A percentile compares a stretch with the other conserved stretches of the same genome.
phyloP scores from a whole-genome alignment of 2,888 invertebrate species.

The Balanococcus diminutus region DNA sequence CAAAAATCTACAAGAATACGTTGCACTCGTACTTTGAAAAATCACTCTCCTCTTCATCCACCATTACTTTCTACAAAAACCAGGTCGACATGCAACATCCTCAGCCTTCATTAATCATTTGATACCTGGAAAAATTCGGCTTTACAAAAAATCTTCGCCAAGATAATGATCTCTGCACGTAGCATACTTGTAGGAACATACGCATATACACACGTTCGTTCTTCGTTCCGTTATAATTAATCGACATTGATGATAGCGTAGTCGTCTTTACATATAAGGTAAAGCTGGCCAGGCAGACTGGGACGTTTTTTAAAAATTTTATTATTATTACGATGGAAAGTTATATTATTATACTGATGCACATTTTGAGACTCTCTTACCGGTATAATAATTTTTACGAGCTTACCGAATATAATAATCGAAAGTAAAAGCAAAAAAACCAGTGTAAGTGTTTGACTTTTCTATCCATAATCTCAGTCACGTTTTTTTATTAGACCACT shows the following conservation, averaged over 20 bases:
- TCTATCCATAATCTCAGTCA: neutral
- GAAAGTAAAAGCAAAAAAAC: neutral
- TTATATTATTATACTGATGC: neutral
- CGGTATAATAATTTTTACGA: constrained; percentile 20
- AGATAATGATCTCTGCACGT: neutral
- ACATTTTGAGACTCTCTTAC: neutral
- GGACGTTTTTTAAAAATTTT: neutral
- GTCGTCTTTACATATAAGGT: neutral
- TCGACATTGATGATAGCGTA: neutral
- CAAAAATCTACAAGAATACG: too few species aligned
- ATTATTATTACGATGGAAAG: constrained; percentile 6
- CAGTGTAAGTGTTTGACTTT: neutral
- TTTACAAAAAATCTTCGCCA: neutral
- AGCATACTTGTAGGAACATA: neutral
- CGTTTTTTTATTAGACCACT: neutral
- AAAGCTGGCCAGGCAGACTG: neutral
- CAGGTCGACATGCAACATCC: neutral
- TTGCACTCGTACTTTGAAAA: too few species aligned
- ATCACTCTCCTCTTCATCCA: neutral
- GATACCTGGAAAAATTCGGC: neutral
- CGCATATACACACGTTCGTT: neutral
- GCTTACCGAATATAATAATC: neutral
- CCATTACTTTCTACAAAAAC: neutral
- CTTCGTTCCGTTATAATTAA: neutral
- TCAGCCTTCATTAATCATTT: neutral